These are phyloP conservation scores for Reticulitermes lucifugus DNA, from an alignment of 2,888 invertebrate species.

Conservation along the genomic window DNA sequence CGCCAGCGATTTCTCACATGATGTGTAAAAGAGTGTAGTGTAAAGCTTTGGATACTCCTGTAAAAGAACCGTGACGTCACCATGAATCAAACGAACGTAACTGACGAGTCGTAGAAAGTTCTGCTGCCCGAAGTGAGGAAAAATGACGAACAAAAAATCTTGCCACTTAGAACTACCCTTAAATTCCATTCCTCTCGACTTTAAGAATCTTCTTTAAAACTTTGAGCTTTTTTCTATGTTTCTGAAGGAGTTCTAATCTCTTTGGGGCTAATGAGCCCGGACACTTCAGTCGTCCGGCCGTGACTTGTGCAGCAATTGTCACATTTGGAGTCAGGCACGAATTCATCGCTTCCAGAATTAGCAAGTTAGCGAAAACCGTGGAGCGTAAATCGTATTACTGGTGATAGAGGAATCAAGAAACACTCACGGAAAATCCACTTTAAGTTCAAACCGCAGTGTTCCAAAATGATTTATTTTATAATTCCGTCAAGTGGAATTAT, in stretches of 20 bases:
- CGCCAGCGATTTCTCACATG: no score
- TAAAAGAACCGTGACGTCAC: not conserved
- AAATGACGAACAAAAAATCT: not conserved
- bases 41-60: not conserved
- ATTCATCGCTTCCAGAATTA: not conserved
- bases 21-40: no score
- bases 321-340: not conserved
- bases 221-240: not conserved
- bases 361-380: not conserved
- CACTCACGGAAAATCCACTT: no score
- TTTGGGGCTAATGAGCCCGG: not conserved
- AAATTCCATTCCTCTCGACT: not conserved
- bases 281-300: not conserved
- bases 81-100: not conserved
- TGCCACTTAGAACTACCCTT: conserved; percentile 19
- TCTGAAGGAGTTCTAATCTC: not conserved
- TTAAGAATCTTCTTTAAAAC: conserved; percentile 19
- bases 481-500: no score
- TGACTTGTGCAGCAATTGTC: not conserved
- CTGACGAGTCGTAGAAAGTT: not conserved
- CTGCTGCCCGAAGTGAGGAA: not conserved
- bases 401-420: no score
- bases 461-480: no score
- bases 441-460: no score
- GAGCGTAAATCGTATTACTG: no score